Evolutionary conservation across 2,797 vertebrate species (phyloP).

Genomic region (Mormyrops attenuatus): DNA sequence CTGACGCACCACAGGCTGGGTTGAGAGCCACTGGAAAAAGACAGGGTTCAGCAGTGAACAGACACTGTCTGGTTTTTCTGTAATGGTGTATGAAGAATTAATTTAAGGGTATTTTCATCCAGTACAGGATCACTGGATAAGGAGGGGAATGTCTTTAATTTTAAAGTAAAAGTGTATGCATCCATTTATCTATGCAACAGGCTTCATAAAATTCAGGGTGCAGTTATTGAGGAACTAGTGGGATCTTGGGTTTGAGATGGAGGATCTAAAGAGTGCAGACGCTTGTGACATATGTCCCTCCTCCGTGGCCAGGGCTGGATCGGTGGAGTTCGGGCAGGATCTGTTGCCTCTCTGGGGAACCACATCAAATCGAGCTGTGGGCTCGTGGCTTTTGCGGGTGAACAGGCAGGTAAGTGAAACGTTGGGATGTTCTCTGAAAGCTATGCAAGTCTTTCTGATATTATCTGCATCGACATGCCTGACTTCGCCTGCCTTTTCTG

Average conservation of each 20-base stretch:
- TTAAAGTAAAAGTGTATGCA: neutral
- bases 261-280: neutral
- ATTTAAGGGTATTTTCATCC: neutral
- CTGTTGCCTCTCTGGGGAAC: constrained; percentile 65
- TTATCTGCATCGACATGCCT: neutral
- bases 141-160: neutral
- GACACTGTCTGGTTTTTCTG: neutral
- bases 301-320: constrained; percentile 76
- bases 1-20: neutral
- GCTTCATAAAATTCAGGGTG: neutral
- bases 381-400: constrained; percentile 74
- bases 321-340: constrained; percentile 62
- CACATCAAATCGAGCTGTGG: constrained; percentile 78
- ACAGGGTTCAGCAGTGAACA: neutral
- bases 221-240: neutral
- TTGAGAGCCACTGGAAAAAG: neutral
- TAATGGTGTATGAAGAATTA: neutral
- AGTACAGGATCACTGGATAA: neutral
- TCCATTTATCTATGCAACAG: neutral
- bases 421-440: neutral
- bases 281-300: neutral
- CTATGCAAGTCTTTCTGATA: neutral
- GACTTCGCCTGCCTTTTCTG: neutral
- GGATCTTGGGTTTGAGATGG: neutral
- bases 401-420: constrained; percentile 70